Base-by-base conservation (phyloP, 2,888 invertebrate genomes). In the Reticulitermes lucifugus region DNA sequence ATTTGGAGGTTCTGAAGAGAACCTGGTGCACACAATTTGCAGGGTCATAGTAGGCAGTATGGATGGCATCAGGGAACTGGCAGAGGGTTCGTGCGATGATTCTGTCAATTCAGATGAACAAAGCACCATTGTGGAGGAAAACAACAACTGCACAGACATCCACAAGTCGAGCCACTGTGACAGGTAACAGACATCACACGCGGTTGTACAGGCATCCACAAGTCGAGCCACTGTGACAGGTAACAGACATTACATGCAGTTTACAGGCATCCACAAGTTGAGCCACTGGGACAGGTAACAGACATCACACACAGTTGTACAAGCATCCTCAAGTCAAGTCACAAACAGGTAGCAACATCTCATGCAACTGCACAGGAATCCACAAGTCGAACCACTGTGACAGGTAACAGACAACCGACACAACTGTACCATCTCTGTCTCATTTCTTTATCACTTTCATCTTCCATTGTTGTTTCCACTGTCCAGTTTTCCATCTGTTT, bases 31-130 rank as follows among this genome's bases (percentile, higher is more conserved):
- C 4, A 18, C 0, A 21, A 5, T 41, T 41, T 77, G 77, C 46
- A 77, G 77, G 9, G 22, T 46, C 10, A n/a, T 41, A 0, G 77
- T 22, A 46, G 46, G 46, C 5, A 77, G 46, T n/a, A 77, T 77
- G 77, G 77, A 77, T 18, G 46, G 46, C 77, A 77, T 77, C 46
- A n/a, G 46, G n/a, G 77, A 77, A 35, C 46, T 77, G 46, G 10
- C n/a, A 21, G 77, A 77, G n/a, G 43, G 21, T 22, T 22, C 51
- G 1, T 10, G 46, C 6, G 41, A 46, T 5, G 41, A 18, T 29
- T 21, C 41, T 12, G 73, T 41, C 18, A 14, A 35, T 12, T 9
- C n/a, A 4, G 51, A 46, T 2, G 41, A 46, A 35, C 10, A 46
- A 35, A 46, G 73, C 41, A 25, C 41, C 73, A 73, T 18, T 21